Conservation (phyloP, 2,888 invertebrate species). For the Chesias legatella region DNA sequence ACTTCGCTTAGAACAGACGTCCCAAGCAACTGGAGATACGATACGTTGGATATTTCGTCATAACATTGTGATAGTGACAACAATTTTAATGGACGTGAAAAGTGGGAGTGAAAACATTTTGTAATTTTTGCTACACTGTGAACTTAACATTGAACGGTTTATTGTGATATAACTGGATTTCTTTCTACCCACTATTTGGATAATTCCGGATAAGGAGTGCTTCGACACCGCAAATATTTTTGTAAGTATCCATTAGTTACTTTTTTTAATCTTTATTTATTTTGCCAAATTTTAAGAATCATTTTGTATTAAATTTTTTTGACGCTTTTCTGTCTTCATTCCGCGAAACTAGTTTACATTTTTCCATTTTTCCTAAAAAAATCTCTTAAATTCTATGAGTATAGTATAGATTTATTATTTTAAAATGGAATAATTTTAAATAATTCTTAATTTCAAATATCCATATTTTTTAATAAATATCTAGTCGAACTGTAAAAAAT, state of each 20-base stretch:
- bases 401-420: too few relatives aligned
- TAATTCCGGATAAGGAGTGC: constrained; percentile 72
- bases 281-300: neutral
- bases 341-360: too few relatives aligned
- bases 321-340: too few relatives aligned
- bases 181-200: constrained; percentile 73
- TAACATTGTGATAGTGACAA: constrained; percentile 76
- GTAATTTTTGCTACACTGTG: constrained; percentile 52
- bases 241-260: constrained; percentile 62
- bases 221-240: constrained; percentile 76
- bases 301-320: too few relatives aligned
- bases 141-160: constrained; percentile 46
- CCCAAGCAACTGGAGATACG: constrained; percentile 50
- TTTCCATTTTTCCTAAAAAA: too few relatives aligned
- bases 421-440: too few relatives aligned
- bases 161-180: constrained; percentile 63
- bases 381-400: too few relatives aligned
- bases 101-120: constrained; percentile 66
- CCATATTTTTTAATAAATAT: too few relatives aligned
- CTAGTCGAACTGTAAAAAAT: too few relatives aligned
- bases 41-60: constrained; percentile 74
- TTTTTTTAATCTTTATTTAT: constrained; percentile 6
- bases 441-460: too few relatives aligned
- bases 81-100: constrained; percentile 63
- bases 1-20: constrained; percentile 57